phyloP scores from a whole-genome alignment of 2,797 vertebrate species.

The Karalla daura region DNA sequence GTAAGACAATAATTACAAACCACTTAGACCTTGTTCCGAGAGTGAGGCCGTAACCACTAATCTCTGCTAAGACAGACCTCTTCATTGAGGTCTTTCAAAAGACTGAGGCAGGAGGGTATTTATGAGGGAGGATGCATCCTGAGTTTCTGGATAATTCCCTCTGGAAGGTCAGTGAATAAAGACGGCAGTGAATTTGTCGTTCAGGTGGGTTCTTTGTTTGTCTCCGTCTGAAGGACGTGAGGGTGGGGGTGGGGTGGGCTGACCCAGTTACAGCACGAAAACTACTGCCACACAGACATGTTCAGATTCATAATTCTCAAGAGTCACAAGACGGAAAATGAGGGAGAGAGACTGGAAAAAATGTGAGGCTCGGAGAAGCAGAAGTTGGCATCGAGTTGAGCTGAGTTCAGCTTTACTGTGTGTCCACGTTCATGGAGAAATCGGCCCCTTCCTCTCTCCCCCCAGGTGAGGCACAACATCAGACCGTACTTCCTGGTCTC shows the following conservation, averaged over 20 bases:
- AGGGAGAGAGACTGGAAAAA: not conserved
- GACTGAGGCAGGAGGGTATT: constrained; percentile 25
- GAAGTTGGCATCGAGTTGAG: constrained; percentile 11
- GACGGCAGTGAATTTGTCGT: constrained; percentile 1
- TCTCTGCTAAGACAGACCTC: constrained; percentile 40
- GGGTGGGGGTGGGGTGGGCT: constrained; percentile 25
- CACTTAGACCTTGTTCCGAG: constrained; percentile 26
- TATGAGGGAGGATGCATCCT: constrained; percentile 5
- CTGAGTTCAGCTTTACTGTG: constrained; percentile 4
- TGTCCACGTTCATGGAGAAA: too few relatives aligned
- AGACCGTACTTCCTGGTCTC: constrained; percentile 90
- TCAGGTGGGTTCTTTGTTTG: constrained; percentile 17
- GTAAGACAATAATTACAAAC: constrained; percentile 41
- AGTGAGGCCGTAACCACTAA: constrained; percentile 42
- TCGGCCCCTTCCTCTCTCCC: constrained; percentile 46
- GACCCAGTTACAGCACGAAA: constrained; percentile 39
- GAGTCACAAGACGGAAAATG: constrained; percentile 15
- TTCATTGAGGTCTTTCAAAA: constrained; percentile 31
- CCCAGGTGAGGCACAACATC: constrained; percentile 93
- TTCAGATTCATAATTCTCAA: constrained; percentile 18
- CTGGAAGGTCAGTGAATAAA: constrained; percentile 13
- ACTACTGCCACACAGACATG: constrained; percentile 5
- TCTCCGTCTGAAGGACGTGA: constrained; percentile 30
- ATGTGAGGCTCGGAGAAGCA: constrained; percentile 14
- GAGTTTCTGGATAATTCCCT: constrained; percentile 15